Evolutionary conservation across 2,797 vertebrate genomes (phyloP).

Genomic region (Sebastes hopkinsi): DNA sequence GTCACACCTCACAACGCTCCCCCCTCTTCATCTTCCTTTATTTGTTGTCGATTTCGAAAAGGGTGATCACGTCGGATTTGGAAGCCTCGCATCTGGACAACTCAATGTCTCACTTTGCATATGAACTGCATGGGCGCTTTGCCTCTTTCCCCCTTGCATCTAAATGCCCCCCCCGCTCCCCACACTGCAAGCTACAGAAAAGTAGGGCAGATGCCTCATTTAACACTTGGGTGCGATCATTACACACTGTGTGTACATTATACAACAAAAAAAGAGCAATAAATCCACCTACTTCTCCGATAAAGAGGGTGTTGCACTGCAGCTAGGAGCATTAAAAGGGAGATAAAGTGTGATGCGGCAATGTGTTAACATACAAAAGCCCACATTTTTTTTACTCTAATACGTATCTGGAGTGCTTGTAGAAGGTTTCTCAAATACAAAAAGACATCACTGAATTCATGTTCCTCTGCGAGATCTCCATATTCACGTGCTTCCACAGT

Average conservation of each 20-base stretch:
- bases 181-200: conserved; percentile 60
- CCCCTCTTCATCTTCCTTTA: not conserved
- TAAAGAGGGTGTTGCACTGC: conserved; percentile 3
- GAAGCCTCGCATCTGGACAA: conserved; percentile 42
- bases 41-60: not conserved
- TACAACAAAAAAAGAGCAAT: conserved; percentile 27
- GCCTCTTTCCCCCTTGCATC: conserved; percentile 44
- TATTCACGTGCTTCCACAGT: not conserved
- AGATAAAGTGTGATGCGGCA: conserved; percentile 4
- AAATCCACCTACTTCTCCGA: conserved; percentile 22
- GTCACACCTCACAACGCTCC: conserved; percentile 31
- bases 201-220: conserved; percentile 78
- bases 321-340: conserved; percentile 15
- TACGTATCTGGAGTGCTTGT: not conserved
- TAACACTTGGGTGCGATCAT: conserved; percentile 61
- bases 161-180: conserved; percentile 55
- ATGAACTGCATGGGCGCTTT: conserved; percentile 47
- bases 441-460: not conserved
- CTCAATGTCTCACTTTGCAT: conserved; percentile 42
- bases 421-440: not conserved
- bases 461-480: not conserved
- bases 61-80: conserved; percentile 11
- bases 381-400: not conserved
- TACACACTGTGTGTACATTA: conserved; percentile 44
- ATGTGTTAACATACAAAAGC: conserved; percentile 19